These are phyloP conservation scores for Diaperis boleti DNA, from an alignment of 2,888 invertebrate genomes.

Conservation along the genomic window DNA sequence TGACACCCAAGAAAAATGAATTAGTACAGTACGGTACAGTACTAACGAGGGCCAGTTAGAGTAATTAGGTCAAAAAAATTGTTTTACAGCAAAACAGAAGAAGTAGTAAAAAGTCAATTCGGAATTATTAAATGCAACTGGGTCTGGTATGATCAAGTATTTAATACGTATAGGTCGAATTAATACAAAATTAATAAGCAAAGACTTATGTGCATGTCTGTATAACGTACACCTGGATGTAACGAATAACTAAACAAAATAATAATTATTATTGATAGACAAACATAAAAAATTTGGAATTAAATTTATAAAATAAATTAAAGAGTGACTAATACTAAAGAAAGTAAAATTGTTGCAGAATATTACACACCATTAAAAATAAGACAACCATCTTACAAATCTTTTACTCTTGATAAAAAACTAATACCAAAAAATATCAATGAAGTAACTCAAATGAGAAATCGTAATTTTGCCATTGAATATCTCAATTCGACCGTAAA, in stretches of 20 bases:
- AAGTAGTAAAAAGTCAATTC: slow-evolving; percentile 7
- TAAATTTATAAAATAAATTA: slow-evolving; percentile 30
- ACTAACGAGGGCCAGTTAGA: slow-evolving; percentile 7
- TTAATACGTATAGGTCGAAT: slow-evolving; percentile 6
- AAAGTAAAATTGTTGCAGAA: slow-evolving; percentile 11
- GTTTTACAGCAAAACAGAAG: slow-evolving; percentile 6
- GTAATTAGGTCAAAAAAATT: slow-evolving; percentile 5
- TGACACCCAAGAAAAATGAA: slow-evolving; percentile 4
- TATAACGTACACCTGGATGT: too few species aligned
- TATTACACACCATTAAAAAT: slow-evolving; percentile 19
- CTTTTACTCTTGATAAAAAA: too few species aligned
- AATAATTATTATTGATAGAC: too few species aligned
- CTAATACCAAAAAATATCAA: too few species aligned
- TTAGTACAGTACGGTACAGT: slow-evolving; percentile 1
- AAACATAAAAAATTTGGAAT: slow-evolving; percentile 22
- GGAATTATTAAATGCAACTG: slow-evolving; percentile 6
- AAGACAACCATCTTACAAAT: slow-evolving; percentile 18
- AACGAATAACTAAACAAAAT: too few species aligned
- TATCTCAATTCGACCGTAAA: too few species aligned
- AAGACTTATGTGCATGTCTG: too few species aligned
- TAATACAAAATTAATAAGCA: slow-evolving; percentile 3
- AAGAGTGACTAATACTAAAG: slow-evolving; percentile 22
- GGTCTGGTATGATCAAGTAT: slow-evolving; percentile 5
- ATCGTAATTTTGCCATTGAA: too few species aligned
- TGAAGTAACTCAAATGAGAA: too few species aligned